Base-by-base conservation (phyloP, 2,113 vertebrate species). In the Semicossyphus pulcher region DNA sequence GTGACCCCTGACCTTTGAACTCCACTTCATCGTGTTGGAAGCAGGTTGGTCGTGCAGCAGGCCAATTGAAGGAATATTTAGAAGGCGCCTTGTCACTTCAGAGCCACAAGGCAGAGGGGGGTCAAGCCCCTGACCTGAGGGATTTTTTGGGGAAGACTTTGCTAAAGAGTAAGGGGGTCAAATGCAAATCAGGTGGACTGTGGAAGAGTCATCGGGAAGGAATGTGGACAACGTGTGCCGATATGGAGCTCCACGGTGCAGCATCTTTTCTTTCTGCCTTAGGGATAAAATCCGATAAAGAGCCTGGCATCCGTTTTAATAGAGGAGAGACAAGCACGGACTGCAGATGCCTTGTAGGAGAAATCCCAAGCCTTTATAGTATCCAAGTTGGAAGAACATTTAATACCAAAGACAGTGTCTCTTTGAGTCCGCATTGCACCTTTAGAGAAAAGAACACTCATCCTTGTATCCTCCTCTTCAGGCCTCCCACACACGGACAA, bases 1-100 rank as follows among this genome's bases (percentile, higher is more conserved):
- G 25, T 63, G 81, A 84, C 70, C 74, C 68, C 68, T 68, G 75
- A 88, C 85, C 91, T 85, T 66, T 87, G 83, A 82, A 82, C 87
- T 76, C 76, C 75, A 85, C 78, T 89, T 87, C 75, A 87, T 81
- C 77, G 63, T 28, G 53, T 58, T 51, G 65, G 67, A 65, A 86
- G 81, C 81, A 82, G 82, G 84, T 85, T 90, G 21, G 84, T 41
- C n/a, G 60, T 42, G 86, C 84, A 75, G 80, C 59, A 34, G 70
- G 73, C 68, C 78, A 76, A 74, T 39, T 81, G 85, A 78, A 63
- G 70, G 62, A 71, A 57, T 51, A 78, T 64, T 78, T 60, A 72
- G 64, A 84, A 66, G 52, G 64, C 29, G 59, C 42, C 66, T 45
- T 16, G 47, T 85, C 73, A 83, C 67, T 84, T 52, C 79, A 86